Base-by-base conservation (phyloP, 2,888 invertebrate species). In the Catocala sponsa region DNA sequence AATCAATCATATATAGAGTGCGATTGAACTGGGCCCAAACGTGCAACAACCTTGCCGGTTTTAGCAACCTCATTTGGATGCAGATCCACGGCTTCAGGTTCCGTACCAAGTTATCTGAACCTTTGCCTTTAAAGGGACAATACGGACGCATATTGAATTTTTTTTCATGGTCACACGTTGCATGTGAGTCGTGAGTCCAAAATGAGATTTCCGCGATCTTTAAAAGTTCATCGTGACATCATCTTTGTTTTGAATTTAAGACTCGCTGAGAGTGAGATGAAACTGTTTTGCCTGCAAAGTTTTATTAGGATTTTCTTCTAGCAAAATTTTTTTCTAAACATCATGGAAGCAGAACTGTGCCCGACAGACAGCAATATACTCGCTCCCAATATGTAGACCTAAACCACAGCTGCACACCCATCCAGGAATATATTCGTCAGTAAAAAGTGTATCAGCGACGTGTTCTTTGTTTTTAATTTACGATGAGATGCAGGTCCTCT, bases 61-160 rank as follows among this genome's bases (percentile, higher is more conserved):
- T 72, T 65, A 65, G 77, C 61, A 41, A 66, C 48, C 68, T 76
- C 70, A 80, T 83, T 79, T 70, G 70, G 41, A 83, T 82, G 75
- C 80, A 76, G 62, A 65, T 60, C 57, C 46, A 46, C 12, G 13
- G 33, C n/a, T 52, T 10, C 56, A 32, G 49, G 55, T 56, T 55
- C 54, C 32, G 38, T 5, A 47, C 43, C 43, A 52, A 62, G 59
- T 46, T 55, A 63, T 72, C 70, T 66, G 65, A 60, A 41, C 50
- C 61, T 67, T 57, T 44, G 43, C 72, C 65, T 68, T 68, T 50
- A 68, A 61, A 65, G 70, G 67, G 33, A 73, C 72, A 72, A 68
- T 63, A 55, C 53, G 50, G 38, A 57, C 48, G 42, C 43, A 47
- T 47, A 55, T 61, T 50, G 15, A 61, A 25, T 63, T 59, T 61